These are phyloP conservation scores for Cherax destructor DNA, from an alignment of 1,140 invertebrate species.

Conservation along the genomic window DNA sequence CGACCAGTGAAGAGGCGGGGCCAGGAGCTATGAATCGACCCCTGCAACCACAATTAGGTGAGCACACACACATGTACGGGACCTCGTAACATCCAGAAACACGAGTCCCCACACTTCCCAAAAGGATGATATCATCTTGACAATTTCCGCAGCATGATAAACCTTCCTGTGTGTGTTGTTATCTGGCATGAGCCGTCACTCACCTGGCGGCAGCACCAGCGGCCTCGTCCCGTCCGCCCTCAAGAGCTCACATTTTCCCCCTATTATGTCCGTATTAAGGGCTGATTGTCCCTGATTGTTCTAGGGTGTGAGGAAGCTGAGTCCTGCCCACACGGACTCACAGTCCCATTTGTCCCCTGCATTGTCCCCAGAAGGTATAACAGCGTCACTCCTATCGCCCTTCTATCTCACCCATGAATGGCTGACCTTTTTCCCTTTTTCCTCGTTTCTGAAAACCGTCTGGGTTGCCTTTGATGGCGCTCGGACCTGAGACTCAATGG, in stretches of 20 bases:
- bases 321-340: conserved; percentile 34
- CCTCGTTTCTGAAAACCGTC: conserved; percentile 45
- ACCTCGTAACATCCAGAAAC: background rate
- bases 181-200: background rate
- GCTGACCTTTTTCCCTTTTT: conserved; percentile 50
- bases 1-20: too few species aligned
- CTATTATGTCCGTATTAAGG: conserved; percentile 65
- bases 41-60: too few species aligned
- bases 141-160: conserved; percentile 3
- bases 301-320: conserved; percentile 35
- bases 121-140: background rate
- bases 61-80: background rate
- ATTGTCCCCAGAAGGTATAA: conserved; percentile 56
- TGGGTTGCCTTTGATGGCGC: conserved; percentile 4
- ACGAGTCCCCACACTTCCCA: background rate
- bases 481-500: conserved; percentile 1
- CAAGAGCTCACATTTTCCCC: conserved; percentile 38
- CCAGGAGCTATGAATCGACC: too few species aligned
- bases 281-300: conserved; percentile 67
- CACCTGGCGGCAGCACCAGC: background rate
- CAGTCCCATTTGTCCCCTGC: conserved; percentile 59
- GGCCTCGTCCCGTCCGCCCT: conserved; percentile 5
- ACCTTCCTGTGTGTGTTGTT: conserved; percentile 14
- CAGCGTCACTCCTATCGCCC: conserved; percentile 58
- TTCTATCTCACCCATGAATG: conserved; percentile 64